Evolutionary conservation across 2,113 vertebrate genomes (phyloP), one percentile per base, ranked within the genome.

Genomic region (Thunnus maccoyii): DNA sequence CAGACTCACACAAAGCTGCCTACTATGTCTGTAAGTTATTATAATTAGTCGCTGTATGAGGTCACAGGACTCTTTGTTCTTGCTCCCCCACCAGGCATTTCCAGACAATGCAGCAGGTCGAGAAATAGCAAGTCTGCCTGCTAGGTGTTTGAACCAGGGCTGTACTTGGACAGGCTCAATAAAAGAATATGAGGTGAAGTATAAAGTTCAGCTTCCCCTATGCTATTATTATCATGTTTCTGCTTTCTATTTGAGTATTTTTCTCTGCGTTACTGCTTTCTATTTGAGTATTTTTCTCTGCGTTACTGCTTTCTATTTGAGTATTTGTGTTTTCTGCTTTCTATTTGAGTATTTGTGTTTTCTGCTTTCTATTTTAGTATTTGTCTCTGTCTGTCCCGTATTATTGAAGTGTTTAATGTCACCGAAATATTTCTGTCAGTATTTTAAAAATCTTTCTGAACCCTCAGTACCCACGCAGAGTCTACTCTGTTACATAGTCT

Each of bases 101-200:
- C 96, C 97, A 9, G 97, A 99, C 91, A 99, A 99, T 0, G 97
- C 97, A 0, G 97, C 97, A 0, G 96, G 97, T 0, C 92, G 97
- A 67, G 97, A 99, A 84, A 96, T 99, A 68, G 97, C 98, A 32
- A 96, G 96, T 51, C 92, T 99, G 27, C 97, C 97, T 0, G 97
- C 97, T 1, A 74, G 94, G 69, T 99, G 97, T 86, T 88, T 95
- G 54, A 96, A 95, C 15, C 89, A 94, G 0, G 96, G 94, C 61
- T 99, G 97, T 80, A 80, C 57, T 3, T 99, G 97, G 97, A 97
- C 94, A 62, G 97, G 97, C 14, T 96, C 96, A 1, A 94, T 99
- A 27, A 98, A 97, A 69, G 97, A 99, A 1, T 99, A 98, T 0
- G 97, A 98, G 97, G 97, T 98, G 87, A 78, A 30, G 65, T 55